Base-by-base conservation (phyloP, 2,113 vertebrate species). In the Motacilla tschutschensis region DNA sequence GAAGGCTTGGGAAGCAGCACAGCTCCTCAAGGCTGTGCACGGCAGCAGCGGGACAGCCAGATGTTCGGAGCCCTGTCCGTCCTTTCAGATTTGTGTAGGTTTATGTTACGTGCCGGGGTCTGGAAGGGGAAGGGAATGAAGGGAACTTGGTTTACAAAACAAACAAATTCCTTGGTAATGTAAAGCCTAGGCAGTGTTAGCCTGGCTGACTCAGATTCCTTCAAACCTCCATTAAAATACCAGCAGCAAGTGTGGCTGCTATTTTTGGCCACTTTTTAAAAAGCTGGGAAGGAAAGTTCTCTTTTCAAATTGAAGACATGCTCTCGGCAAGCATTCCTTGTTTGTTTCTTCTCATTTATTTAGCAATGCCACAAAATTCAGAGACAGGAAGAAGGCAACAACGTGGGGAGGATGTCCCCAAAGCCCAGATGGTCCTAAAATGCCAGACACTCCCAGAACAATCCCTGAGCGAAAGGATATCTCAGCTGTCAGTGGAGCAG, bases 161-260 rank as follows among this genome's bases (percentile, higher is more conserved):
- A 97, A 98, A 97, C 94, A 95, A 94, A 95, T 81, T 78, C 91
- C 95, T 95, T 93, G 95, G 92, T 93, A 96, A 96, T 90, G 95
- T 93, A 95, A 97, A 95, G 96, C 90, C 48, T 33, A 79, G 96
- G 95, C 94, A 89, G 43, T 63, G 92, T 93, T 93, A 67, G 87
- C 40, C 95, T 94, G 95, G 94, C 96, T 97, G 92, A 96, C 95
- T 94, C 90, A 54, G 96, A 97, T 97, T 96, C 95, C 96, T 96
- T 83, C 93, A 93, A 91, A 88, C 43, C 81, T 92, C 96, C 96
- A 97, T 97, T 98, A 97, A 98, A 97, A 97, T 96, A 97, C 96
- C 96, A 88, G 87, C 75, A 96, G 94, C 95, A 95, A 94, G 96
- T 83, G 64, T 80, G 91, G 44, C 82, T 92, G 92, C 92, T 92